Base-by-base conservation (phyloP, 2,113 vertebrate genomes). In the Prinia subflava region DNA sequence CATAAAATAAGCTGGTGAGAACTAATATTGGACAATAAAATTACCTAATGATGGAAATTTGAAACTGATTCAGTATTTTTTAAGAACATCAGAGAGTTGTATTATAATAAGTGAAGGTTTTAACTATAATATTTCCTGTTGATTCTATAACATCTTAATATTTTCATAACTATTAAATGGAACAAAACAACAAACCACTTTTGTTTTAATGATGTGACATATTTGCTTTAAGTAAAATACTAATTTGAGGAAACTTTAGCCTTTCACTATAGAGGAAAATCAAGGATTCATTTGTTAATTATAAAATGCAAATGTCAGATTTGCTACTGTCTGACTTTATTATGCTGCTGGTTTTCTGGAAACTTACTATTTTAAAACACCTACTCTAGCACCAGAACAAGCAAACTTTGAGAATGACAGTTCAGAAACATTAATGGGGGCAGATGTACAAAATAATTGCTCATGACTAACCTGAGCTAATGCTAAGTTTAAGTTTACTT, bases 201-300 rank as follows among this genome's bases (percentile, higher is more conserved):
- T 21, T 67, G 10, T 78, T 83, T 81, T 62, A 70, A 59, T 50
- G 9, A 67, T 0, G 1, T 47, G 7, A 5, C 8, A 42, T 59
- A 6, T 53, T 73, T 11, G 2, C 23, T 74, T 69, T 41, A 57
- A 65, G 1, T 37, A 31, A 74, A 82, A 49, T 84, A 55, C 35
- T 78, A 67, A 56, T 53, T 60, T 86, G 78, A 87, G 55, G 46
- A 94, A 96, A 89, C 25, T 60, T 83, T 70, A 28, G 1, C 28
- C 78, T 81, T 93, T 94, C 47, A 52, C 42, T 91, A 74, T 46
- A 95, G 60, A 96, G 41, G 50, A 91, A 97, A 95, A 96, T 69
- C 56, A 94, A 87, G 60, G 92, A 79, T 87, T 24, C 1, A 1
- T 71, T 76, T 76, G 8, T 37, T 39, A 60, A 1, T 80, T 89